Percentiles rank a stretch among this genome's conserved stretches.
These are phyloP conservation scores for Spongilla lacustris DNA, from an alignment of 37 sponge, comb jelly and placozoan genomes.

Conservation along the genomic window DNA sequence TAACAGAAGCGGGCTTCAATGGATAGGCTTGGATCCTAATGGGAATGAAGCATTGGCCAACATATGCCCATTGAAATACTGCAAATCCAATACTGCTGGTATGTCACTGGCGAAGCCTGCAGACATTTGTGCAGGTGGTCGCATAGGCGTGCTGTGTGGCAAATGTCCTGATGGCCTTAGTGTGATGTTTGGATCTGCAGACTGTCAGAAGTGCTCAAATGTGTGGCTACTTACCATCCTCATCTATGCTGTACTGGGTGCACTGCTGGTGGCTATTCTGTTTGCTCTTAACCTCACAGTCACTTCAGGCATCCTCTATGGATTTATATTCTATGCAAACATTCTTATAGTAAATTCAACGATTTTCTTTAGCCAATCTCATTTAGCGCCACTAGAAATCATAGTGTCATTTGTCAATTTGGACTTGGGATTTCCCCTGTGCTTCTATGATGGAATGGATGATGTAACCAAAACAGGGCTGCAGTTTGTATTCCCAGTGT, in stretches of 20 bases:
- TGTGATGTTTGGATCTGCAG: slow-evolving; percentile 13
- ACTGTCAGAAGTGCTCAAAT: slow-evolving; percentile 35
- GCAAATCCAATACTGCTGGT: neutral
- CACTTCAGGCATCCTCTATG: slow-evolving; percentile 27
- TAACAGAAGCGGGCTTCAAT: neutral
- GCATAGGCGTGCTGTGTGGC: slow-evolving; percentile 42
- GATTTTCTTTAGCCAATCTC: neutral
- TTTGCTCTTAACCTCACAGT: slow-evolving; percentile 38
- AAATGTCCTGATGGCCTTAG: slow-evolving; percentile 22
- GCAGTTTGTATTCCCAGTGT: slow-evolving; percentile 60
- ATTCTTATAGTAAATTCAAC: slow-evolving; percentile 7
- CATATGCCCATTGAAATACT: slow-evolving; percentile 18
- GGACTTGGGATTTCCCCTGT: slow-evolving; percentile 51
- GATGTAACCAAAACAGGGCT: slow-evolving; percentile 45
- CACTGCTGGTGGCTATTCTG: slow-evolving; percentile 17
- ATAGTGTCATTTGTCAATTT: slow-evolving; percentile 52
- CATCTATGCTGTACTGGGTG: slow-evolving; percentile 4
- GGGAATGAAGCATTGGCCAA: neutral
- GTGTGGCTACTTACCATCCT: slow-evolving; percentile 24
- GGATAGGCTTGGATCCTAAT: slow-evolving; percentile 20
- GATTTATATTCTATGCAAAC: slow-evolving; percentile 53
- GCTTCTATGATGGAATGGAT: slow-evolving; percentile 73
- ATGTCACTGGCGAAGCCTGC: neutral
- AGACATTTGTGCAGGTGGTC: slow-evolving; percentile 6
- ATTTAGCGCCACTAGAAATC: slow-evolving; percentile 19